A percentile compares a stretch with the other conserved stretches of the same genome.
Evolutionary conservation across 2,888 invertebrate genomes (phyloP).

Genomic region (Vesta saturnalis): DNA sequence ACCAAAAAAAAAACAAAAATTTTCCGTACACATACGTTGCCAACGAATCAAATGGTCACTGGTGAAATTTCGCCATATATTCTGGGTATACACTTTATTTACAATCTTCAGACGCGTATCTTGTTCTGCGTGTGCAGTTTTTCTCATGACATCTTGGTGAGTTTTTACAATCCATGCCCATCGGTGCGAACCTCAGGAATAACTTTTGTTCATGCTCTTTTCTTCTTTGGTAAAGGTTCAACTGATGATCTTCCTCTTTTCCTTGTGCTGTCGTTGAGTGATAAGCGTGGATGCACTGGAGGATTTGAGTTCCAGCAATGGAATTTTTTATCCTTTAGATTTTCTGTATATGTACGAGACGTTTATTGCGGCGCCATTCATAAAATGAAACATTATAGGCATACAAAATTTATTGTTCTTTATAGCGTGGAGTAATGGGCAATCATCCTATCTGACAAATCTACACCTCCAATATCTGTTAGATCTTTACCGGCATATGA

Average conservation of each 20-base stretch:
- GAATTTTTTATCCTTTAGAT: constrained; percentile 12
- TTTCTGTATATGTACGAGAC: background rate
- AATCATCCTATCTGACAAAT: constrained; percentile 5
- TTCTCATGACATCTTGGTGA: constrained; percentile 12
- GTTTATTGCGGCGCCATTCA: background rate
- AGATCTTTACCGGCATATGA: constrained; percentile 26
- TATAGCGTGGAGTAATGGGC: constrained; percentile 7
- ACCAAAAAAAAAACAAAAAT: no score
- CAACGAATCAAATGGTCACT: background rate
- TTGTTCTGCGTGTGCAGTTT: background rate
- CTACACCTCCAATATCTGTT: constrained; percentile 19
- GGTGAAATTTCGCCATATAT: background rate
- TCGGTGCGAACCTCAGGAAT: background rate
- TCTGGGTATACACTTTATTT: constrained; percentile 2
- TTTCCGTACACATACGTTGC: constrained; percentile 14
- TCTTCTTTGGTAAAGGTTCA: no score
- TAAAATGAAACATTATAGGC: background rate
- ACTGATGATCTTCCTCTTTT: no score
- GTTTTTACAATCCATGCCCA: background rate
- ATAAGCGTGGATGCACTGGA: constrained; percentile 26
- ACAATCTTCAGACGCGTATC: background rate
- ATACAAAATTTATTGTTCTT: constrained; percentile 4
- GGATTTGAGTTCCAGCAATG: constrained; percentile 27
- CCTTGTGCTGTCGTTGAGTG: background rate
- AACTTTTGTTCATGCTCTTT: background rate